Percentiles rank a stretch among this genome's conserved stretches.
phyloP scores from a whole-genome alignment of 2,113 vertebrate species.

The Spea multiplicata region DNA sequence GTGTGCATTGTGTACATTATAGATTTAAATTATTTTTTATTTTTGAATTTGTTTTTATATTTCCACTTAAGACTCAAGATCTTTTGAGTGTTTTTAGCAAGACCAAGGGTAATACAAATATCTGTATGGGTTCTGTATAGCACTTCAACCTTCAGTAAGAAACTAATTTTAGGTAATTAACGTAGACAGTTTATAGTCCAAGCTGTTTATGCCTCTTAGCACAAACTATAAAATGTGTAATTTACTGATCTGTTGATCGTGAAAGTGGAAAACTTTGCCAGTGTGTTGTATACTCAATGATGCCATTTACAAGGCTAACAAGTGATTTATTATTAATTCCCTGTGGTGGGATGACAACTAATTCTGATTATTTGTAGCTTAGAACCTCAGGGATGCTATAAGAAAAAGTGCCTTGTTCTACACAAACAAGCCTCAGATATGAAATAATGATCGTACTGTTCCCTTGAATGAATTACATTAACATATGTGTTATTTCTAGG shows the following conservation, averaged over 20 bases:
- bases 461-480: neutral
- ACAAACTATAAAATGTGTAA: neutral
- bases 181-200: neutral
- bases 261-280: neutral
- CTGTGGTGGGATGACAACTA: neutral
- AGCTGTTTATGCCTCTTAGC: neutral
- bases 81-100: no score
- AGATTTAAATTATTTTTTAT: no score
- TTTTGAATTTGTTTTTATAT: no score
- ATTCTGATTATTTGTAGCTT: neutral
- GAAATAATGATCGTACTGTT: neutral
- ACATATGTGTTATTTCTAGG: neutral
- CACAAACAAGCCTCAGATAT: conserved; percentile 1
- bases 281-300: neutral
- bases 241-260: neutral
- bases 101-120: no score
- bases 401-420: conserved; percentile 23
- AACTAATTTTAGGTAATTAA: neutral
- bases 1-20: no score
- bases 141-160: neutral
- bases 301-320: neutral
- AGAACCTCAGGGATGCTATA: neutral
- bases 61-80: no score
- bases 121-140: no score
- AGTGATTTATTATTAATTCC: neutral